Evolutionary conservation across 2,113 vertebrate genomes (phyloP), one percentile per base, ranked within the genome.

Genomic region (Oryzias celebensis): DNA sequence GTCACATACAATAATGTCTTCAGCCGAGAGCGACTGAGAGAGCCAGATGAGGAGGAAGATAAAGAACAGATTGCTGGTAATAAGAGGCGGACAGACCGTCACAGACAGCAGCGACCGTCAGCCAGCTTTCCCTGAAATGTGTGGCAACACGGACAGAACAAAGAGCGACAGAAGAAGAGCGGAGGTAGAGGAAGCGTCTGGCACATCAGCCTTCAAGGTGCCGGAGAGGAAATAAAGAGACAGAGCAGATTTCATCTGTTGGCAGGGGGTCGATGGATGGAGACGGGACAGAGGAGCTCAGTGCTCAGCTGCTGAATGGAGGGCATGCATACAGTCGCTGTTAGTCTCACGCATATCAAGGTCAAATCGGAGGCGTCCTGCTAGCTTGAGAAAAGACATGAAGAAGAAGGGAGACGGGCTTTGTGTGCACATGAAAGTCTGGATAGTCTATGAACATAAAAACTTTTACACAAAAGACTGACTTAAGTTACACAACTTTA

Each of bases 261-360:
- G 62, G 67, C 71, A 54, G 64, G 47, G 64, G 68, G 53, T 75
- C 74, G 57, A 44, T 60, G 60, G 59, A 75, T 46, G 23, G 65
- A 63, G 64, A 71, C 10, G 14, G 55, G 63, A 77, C 69, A 84
- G 59, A 58, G 70, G 65, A 66, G 71, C 60, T 60, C 68, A 57
- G 78, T 82, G 73, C 75, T 82, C 63, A 55, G 51, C 47, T 28
- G 55, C 13, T 80, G 80, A 85, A 72, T 74, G 61, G 70, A 62
- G 62, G 50, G 59, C 74, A 65, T 36, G 16, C 26, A 2, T 5
- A 15, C 58, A 28, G 48, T 51, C 15, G 20, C 18, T 10, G 60
- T 46, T 24, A 58, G 7, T 63, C 77, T 49, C 60, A 54, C 55
- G 7, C 64, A 70, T 60, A 71, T 77, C 72, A 46, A 68, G 69